Conservation (phyloP, 2,797 vertebrate genomes). For the Gambelia wislizenii region DNA sequence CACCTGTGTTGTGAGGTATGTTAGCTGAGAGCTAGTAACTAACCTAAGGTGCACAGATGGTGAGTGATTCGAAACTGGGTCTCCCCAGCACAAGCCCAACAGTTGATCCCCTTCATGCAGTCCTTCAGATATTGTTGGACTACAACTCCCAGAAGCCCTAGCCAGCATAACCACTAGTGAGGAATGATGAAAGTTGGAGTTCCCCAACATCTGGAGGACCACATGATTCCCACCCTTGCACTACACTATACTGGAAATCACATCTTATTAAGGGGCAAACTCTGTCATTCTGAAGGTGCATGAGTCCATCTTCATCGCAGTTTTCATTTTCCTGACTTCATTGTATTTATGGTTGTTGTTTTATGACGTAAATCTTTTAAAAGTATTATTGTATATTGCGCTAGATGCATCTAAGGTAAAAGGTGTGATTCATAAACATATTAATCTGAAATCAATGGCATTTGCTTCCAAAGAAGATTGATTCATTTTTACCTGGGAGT, state of each 20-base stretch:
- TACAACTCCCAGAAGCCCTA: too few species aligned
- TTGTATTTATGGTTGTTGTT: background rate
- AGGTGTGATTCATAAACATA: background rate
- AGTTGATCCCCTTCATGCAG: too few species aligned
- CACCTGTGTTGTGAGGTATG: too few species aligned
- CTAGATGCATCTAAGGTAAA: too few species aligned
- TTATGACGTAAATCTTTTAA: background rate
- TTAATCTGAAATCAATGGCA: background rate
- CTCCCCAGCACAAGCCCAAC: background rate
- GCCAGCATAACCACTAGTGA: too few species aligned
- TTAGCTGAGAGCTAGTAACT: too few species aligned
- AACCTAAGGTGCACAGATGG: background rate
- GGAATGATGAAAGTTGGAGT: too few species aligned
- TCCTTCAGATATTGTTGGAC: too few species aligned
- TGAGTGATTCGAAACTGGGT: background rate
- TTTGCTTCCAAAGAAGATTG: background rate
- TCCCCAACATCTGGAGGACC: too few species aligned
- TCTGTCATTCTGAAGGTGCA: background rate
- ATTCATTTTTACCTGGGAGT: background rate
- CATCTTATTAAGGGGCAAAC: background rate
- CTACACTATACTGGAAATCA: background rate
- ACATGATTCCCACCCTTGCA: too few species aligned
- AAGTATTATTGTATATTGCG: background rate
- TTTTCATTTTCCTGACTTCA: background rate
- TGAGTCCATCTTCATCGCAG: background rate